Evolutionary conservation across 2,113 vertebrate genomes (phyloP), one percentile per base, ranked within the genome.

Genomic region (Abramis brama): DNA sequence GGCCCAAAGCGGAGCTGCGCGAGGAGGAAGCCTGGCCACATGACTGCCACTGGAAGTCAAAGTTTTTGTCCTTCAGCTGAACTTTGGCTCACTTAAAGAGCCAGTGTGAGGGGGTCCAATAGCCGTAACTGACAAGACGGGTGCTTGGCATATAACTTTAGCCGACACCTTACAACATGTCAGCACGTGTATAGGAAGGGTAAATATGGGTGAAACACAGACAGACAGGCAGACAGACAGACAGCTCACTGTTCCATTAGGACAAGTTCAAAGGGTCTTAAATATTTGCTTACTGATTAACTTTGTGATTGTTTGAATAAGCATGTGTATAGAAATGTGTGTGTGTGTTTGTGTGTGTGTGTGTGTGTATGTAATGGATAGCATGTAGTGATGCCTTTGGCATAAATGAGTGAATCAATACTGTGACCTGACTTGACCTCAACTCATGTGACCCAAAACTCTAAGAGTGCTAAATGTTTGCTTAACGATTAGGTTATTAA

Each of bases 61-160:
- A 92, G 83, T 85, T 89, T 89, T 93, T 97, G 96, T 93, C 98
- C 97, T 99, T 99, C 96, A 97, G 91, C 91, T 97, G 97, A 98
- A 98, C 98, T 98, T 97, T 96, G 95, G 93, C 96, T 97, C 90
- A 97, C 92, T 97, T 95, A 92, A 82, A 92, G 91, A 88, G 89
- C 55, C 27, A 77, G 86, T 85, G 90, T 0, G 7, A 89, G 19
- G 79, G 60, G 0, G 25, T 10, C 36, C n/a, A 57, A 57, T 86
- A 39, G n/a, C 87, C 85, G 85, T 66, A 39, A 85, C 90, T 60
- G 78, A 86, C 80, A 82, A 62, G 39, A 36, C 76, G 13, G 60
- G 47, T 75, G 68, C 60, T 66, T 88, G 75, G 36, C 36, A 74
- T 43, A n/a, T 47, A 80, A 57, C 78, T 71, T 71, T 83, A 47